Conservation (phyloP, 2,113 vertebrate species). For the Conger conger region DNA sequence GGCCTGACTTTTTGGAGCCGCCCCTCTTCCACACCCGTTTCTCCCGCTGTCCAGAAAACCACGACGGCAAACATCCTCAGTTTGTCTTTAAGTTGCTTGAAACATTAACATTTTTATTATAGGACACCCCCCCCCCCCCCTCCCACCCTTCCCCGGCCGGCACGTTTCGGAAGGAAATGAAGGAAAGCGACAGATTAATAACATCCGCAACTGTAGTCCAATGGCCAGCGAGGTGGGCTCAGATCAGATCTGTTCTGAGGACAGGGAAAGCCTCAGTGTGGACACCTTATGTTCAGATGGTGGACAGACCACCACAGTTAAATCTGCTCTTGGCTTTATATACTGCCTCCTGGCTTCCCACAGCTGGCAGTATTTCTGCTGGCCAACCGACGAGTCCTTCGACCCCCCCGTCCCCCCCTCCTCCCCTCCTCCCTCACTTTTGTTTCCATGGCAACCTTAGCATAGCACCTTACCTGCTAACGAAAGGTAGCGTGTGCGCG, state of each 20-base stretch:
- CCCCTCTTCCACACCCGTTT: background rate
- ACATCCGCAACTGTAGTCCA: background rate
- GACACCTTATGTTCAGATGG: background rate
- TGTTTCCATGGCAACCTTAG: slow-evolving; percentile 38
- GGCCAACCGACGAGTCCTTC: background rate
- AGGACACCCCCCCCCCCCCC: no score
- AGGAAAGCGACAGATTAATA: background rate
- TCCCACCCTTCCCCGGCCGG: no score
- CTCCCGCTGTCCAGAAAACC: background rate
- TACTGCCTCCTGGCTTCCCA: background rate
- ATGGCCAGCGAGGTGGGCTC: background rate
- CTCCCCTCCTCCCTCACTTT: slow-evolving; percentile 12
- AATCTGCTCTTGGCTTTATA: background rate
- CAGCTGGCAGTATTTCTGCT: background rate
- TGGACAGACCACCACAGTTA: background rate
- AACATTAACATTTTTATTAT: background rate
- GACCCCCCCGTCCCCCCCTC: no score
- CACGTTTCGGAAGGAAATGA: no score
- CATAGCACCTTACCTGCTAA: slow-evolving; percentile 58
- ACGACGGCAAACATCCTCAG: background rate
- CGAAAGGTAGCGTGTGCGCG: slow-evolving; percentile 34
- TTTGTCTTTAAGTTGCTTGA: background rate
- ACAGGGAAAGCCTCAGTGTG: no score
- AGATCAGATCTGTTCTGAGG: background rate
- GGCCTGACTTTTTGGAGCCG: background rate